phyloP scores from a whole-genome alignment of 2,888 invertebrate species.

The Acrobasis repandana region DNA sequence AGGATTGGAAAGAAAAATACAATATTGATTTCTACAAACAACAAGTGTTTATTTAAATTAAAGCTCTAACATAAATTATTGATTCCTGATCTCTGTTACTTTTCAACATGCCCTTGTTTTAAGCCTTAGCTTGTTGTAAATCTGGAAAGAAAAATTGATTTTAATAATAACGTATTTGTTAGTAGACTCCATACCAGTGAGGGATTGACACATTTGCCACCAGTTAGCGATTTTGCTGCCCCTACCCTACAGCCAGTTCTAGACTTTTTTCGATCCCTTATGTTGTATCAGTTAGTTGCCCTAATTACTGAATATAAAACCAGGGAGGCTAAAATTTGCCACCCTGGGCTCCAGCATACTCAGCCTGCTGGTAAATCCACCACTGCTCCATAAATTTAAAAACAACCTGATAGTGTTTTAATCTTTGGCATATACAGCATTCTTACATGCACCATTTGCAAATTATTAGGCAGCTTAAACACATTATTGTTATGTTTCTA shows the following conservation, averaged over 20 bases:
- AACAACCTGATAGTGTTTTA: neutral
- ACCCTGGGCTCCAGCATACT: no score
- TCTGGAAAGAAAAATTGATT: slow-evolving; percentile 49
- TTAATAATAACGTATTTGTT: neutral
- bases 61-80: slow-evolving; percentile 49
- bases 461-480: neutral
- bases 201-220: no score
- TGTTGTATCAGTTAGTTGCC: no score
- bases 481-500: no score
- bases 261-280: no score
- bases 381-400: neutral
- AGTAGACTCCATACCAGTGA: no score
- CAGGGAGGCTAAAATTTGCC: no score
- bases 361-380: no score
- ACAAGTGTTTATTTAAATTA: slow-evolving; percentile 39
- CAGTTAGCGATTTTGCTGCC: no score
- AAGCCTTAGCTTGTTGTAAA: slow-evolving; percentile 48
- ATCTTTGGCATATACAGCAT: neutral
- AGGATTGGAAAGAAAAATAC: neutral
- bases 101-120: slow-evolving; percentile 46
- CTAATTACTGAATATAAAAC: no score
- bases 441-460: neutral
- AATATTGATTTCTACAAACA: neutral
- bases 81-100: slow-evolving; percentile 52
- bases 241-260: no score